Conservation (phyloP, 2,888 invertebrate species). For the Callyntrura sp. region DNA sequence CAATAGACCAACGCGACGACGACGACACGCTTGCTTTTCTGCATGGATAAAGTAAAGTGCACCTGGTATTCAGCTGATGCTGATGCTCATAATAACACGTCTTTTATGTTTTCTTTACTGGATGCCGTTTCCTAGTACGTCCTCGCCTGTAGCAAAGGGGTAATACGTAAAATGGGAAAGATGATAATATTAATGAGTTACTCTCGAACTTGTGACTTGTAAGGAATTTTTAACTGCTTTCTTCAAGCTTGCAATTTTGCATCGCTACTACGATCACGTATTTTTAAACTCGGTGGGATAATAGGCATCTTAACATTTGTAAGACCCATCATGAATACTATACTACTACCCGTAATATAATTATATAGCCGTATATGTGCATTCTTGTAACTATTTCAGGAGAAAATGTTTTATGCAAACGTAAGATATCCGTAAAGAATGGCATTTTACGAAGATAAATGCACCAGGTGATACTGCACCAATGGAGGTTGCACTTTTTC, state of each 20-base stretch:
- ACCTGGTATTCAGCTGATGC: conserved; percentile 43
- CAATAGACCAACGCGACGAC: no score
- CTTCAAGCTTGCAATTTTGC: neutral
- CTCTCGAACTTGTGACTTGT: conserved; percentile 59
- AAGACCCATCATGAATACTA: no score
- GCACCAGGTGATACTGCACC: conserved; percentile 63
- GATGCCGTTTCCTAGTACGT: conserved; percentile 17
- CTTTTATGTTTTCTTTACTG: neutral
- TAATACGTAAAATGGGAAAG: neutral
- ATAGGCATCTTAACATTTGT: no score
- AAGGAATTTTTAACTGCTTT: conserved; percentile 48
- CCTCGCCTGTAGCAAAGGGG: neutral
- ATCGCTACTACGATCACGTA: conserved; percentile 6
- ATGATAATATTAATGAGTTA: conserved; percentile 60
- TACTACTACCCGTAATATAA: no score
- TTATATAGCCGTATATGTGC: no score
- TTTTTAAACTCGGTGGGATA: no score
- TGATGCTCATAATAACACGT: neutral
- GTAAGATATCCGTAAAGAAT: conserved; percentile 46
- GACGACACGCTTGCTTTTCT: no score
- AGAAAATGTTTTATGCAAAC: conserved; percentile 5
- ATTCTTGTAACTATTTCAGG: neutral
- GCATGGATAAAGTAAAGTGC: no score
- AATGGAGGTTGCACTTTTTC: conserved; percentile 73
- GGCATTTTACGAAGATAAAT: conserved; percentile 68